phyloP scores from a whole-genome alignment of 1,140 invertebrate genomes.

The Hyposmocoma kahamanoa region DNA sequence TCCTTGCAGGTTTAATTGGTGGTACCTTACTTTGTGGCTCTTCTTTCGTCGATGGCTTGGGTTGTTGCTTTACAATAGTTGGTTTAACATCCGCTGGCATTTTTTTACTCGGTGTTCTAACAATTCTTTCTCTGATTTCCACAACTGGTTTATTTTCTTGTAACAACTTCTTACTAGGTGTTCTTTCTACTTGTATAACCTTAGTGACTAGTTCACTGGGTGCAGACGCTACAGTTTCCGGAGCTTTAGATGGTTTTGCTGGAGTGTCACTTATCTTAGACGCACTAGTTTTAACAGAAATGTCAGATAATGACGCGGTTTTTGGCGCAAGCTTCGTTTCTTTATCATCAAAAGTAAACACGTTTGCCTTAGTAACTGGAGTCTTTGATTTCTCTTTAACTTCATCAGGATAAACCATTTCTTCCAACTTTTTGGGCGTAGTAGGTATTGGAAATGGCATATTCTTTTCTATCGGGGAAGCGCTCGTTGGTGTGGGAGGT shows the following conservation, averaged over 20 bases:
- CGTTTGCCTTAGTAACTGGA: slow-evolving; percentile 36
- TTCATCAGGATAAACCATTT: slow-evolving; percentile 56
- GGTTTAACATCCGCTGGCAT: slow-evolving; percentile 38
- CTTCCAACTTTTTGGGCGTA: slow-evolving; percentile 52
- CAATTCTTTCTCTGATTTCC: slow-evolving; percentile 59
- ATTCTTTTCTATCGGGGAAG: slow-evolving; percentile 48
- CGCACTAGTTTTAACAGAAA: neutral
- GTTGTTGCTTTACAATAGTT: slow-evolving; percentile 32
- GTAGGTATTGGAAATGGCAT: slow-evolving; percentile 37
- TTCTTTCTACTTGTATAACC: slow-evolving; percentile 61
- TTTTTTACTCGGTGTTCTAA: slow-evolving; percentile 61
- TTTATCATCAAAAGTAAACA: slow-evolving; percentile 36
- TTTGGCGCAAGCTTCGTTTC: slow-evolving; percentile 24
- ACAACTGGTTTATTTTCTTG: slow-evolving; percentile 55
- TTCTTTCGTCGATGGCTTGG: slow-evolving; percentile 28
- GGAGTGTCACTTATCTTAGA: neutral
- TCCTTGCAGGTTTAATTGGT: slow-evolving; percentile 68
- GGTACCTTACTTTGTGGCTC: slow-evolving; percentile 51
- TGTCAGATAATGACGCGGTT: slow-evolving; percentile 10
- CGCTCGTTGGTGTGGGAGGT: slow-evolving; percentile 36
- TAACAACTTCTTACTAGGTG: slow-evolving; percentile 53
- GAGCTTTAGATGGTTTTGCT: neutral
- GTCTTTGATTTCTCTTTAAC: slow-evolving; percentile 34
- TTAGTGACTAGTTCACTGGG: slow-evolving; percentile 50
- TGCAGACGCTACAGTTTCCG: neutral